Base-by-base conservation (phyloP, 1,140 invertebrate genomes). In the Bombus polaris region DNA sequence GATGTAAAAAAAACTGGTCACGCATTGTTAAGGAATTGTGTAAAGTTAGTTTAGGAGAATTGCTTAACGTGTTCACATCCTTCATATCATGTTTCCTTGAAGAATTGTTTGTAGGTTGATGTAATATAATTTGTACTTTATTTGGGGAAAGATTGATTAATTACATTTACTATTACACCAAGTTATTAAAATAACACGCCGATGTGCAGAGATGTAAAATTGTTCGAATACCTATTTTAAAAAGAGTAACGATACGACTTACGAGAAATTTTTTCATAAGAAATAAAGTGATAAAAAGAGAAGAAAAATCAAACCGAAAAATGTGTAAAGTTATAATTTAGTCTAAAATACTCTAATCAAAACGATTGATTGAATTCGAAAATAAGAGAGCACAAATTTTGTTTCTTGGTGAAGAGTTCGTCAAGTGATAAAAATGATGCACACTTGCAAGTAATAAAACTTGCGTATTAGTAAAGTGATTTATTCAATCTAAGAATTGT, bases 71-170 rank as follows among this genome's bases (percentile, higher is more conserved):
- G 70, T 85, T 74, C 32, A 47, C n/a, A 42, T 81, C 35, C 37
- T 77, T 62, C 57, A 62, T 87, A 53, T 83, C 62, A 68, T 72
- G 80, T 86, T 79, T 53, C 74, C 66, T 68, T 71, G 44, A 28
- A 72, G 62, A 65, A 65, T 68, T 76, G 70, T 79, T 90, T 82
- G 62, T 74, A 32, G n/a, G 65, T 77, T 83, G 39, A 81, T 78
- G 83, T 91, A 90, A 90, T 84, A 89, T 90, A 81, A 90, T 88
- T 81, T 82, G 65, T 88, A 76, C 10, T 53, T 47, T 66, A 70
- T 73, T 80, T 28, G 42, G 32, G 65, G 35, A 32, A 66, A 44
- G 39, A 35, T 81, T 74, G 76, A 87, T 89, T 87, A 10, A 88
- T 76, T 80, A 85, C 59, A 47, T 90, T 44, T 78, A 59, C 88